Percentiles rank a stretch among this genome's conserved stretches.
Conservation (phyloP, 30 jellyfish, hydroid and myxozoan species). For the Pseudorhiza aurosa region DNA sequence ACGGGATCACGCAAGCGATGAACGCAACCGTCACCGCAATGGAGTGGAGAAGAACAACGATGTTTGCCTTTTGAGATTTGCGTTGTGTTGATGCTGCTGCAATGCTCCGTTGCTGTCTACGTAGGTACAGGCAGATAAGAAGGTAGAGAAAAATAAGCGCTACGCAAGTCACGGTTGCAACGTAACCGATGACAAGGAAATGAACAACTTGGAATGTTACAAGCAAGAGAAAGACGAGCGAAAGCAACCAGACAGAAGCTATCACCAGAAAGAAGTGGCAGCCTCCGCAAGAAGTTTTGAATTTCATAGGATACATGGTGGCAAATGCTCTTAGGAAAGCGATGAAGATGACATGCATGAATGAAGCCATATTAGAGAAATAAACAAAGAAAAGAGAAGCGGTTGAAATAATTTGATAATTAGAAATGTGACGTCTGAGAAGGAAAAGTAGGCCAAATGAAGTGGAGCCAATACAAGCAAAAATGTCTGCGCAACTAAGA, state of each 20-base stretch:
- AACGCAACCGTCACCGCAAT: constrained; percentile 18
- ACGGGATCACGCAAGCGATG: constrained; percentile 9
- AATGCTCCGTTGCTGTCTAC: not conserved
- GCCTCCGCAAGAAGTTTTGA: not conserved
- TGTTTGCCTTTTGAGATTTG: not conserved
- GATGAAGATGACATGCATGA: constrained; percentile 13
- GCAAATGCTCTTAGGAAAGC: constrained; percentile 23
- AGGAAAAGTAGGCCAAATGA: not conserved
- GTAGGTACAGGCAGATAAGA: not conserved
- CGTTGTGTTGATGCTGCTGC: not conserved
- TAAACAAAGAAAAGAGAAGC: constrained; percentile 1
- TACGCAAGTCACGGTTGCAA: not conserved
- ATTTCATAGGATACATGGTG: constrained; percentile 16
- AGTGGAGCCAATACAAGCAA: constrained; percentile 4
- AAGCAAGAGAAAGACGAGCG: not conserved
- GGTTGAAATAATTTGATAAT: not conserved
- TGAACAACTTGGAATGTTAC: not conserved
- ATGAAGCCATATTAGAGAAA: constrained; percentile 19
- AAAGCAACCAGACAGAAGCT: not conserved
- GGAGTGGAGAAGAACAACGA: constrained; percentile 10
- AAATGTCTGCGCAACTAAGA: constrained; percentile 25
- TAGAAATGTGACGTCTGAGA: not conserved
- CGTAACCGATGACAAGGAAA: constrained; percentile 10
- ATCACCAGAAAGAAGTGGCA: not conserved
- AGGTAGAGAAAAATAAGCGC: constrained; percentile 2